Evolutionary conservation across 1,140 invertebrate species (phyloP), one percentile per base, ranked within the genome.

Genomic region (Pseudomyrmex pallidus): DNA sequence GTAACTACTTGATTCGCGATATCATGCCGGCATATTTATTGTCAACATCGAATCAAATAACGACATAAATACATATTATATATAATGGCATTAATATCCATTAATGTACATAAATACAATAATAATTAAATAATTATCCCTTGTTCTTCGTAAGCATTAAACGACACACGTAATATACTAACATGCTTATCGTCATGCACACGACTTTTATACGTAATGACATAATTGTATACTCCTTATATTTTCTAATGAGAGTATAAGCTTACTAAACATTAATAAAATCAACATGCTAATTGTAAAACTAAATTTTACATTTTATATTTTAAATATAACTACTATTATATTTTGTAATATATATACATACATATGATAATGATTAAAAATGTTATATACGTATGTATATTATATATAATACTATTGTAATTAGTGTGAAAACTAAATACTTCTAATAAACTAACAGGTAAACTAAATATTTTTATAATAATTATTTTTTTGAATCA

Each of bases 221-320:
- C 44, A 48, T 80, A 50, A 80, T 59, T 72, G 46, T 50, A 61
- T 22, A 70, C 12, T 70, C 46, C 44, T 25, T 54, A 57, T 35
- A 35, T 35, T 35, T 35, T 35, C 35, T 35, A 35, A 35, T 7
- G 35, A 35, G 35, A 35, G 35, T 1, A 35, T 1, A 35, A 35
- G 35, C 35, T 35, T 35, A 7, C 35, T 35, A 35, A 35, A 35
- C 35, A 35, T 35, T 35, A 35, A 35, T 35, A 0, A 35, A 35
- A 35, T 35, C 35, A 35, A 35, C 4, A 35, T 35, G 5, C 35
- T 35, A 0, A 35, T 35, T 35, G 7, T 35, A 5, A 35, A 35
- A 35, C 0, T 35, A 35, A 5, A 35, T 4, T 35, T 35, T 35
- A 35, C 0, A 7, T 35, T 35, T 35, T 35, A 35, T 35, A 35